Conservation (phyloP, 2,113 vertebrate genomes). For the Actinemys pallida region DNA sequence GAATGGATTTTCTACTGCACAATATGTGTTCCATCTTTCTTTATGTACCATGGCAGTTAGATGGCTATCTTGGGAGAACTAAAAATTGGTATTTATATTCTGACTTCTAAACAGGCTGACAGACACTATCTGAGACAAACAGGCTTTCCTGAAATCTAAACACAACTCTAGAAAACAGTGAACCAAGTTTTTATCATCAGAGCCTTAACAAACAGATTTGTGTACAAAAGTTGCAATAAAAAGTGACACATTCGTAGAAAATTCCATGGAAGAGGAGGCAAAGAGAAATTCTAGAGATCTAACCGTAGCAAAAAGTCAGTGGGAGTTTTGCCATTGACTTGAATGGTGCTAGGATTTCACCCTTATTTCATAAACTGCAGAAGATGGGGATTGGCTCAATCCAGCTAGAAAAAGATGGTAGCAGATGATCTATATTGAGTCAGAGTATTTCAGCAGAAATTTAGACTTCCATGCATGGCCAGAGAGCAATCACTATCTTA, state of each 20-base stretch:
- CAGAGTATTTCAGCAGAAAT: not conserved
- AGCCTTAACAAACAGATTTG: not conserved
- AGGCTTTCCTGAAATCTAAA: not conserved
- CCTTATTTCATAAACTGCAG: not conserved
- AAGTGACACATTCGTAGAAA: no score
- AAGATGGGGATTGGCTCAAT: not conserved
- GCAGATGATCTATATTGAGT: not conserved
- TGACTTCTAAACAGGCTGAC: slow-evolving; percentile 11
- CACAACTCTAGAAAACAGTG: slow-evolving; percentile 4
- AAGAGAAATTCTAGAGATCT: not conserved
- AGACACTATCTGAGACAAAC: not conserved
- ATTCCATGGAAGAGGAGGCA: no score
- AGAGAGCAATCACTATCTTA: not conserved
- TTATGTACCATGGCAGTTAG: not conserved
- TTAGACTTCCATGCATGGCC: not conserved
- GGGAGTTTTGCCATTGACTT: not conserved
- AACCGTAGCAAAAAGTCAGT: not conserved
- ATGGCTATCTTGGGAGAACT: slow-evolving; percentile 31
- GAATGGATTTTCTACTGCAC: slow-evolving; percentile 28
- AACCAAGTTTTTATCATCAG: not conserved
- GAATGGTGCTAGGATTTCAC: not conserved
- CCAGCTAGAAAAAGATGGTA: not conserved
- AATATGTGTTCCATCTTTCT: slow-evolving; percentile 16
- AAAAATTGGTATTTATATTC: slow-evolving; percentile 28
- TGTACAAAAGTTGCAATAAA: not conserved